Evolutionary conservation across 2,888 invertebrate species (phyloP).

Genomic region (Anthophora plumipes): DNA sequence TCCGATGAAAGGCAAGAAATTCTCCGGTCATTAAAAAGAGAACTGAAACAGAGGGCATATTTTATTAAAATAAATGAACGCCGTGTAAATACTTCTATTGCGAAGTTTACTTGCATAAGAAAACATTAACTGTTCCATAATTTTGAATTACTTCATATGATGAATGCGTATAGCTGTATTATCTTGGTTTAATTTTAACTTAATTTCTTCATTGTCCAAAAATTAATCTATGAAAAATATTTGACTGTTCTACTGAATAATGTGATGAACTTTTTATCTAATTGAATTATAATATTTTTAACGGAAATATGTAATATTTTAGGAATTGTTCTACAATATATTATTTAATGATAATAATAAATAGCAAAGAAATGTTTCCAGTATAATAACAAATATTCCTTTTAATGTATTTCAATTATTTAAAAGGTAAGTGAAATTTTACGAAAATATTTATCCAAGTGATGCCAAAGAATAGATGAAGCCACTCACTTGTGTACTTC

Average conservation of each 20-base stretch:
- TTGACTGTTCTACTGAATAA: not conserved
- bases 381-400: no score
- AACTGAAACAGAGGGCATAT: not conserved
- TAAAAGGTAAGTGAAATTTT: no score
- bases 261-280: no score
- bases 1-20: not conserved
- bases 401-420: no score
- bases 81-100: not conserved
- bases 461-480: no score
- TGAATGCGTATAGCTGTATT: no score
- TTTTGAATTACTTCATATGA: not conserved
- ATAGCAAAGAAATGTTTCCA: no score
- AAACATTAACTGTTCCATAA: not conserved
- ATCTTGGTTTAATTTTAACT: not conserved
- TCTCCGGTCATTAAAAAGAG: constrained; percentile 1
- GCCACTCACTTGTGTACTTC: not conserved
- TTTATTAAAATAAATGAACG: not conserved
- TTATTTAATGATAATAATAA: no score
- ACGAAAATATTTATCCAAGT: no score
- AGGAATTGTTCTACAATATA: no score
- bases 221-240: not conserved
- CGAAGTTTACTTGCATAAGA: not conserved
- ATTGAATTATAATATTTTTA: no score
- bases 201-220: not conserved
- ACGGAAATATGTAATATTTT: no score